A percentile compares a stretch with the other conserved stretches of the same genome.
phyloP scores from a whole-genome alignment of 2,797 vertebrate genomes.

The Centropyge bicolor region DNA sequence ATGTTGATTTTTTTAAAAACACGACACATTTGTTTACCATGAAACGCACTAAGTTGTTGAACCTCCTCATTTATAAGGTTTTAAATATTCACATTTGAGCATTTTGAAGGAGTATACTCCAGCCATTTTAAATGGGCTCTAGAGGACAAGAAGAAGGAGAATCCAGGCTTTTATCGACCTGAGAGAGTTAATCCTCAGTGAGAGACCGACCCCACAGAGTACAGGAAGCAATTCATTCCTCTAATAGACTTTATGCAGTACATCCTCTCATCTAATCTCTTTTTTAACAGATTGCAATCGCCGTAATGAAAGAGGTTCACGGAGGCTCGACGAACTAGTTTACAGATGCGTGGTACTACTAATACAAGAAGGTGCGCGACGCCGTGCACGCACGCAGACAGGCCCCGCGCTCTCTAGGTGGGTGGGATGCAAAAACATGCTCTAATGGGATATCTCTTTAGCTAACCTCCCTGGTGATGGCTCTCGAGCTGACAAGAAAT shows the following conservation, averaged over 20 bases:
- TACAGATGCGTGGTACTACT: constrained; percentile 47
- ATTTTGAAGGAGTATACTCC: constrained; percentile 2
- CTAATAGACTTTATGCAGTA: constrained; percentile 70
- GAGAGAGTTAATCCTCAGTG: constrained; percentile 62
- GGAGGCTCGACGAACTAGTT: constrained; percentile 53
- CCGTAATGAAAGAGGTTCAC: constrained; percentile 68
- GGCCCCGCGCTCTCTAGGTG: not conserved
- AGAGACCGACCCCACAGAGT: constrained; percentile 55
- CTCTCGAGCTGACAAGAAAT: constrained; percentile 68
- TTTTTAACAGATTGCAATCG: constrained; percentile 79
- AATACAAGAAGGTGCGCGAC: not conserved
- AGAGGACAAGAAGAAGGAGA: constrained; percentile 31
- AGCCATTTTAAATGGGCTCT: constrained; percentile 27
- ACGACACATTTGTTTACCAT: not conserved
- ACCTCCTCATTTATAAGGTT: not conserved
- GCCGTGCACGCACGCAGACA: constrained; percentile 6
- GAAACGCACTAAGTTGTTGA: not conserved
- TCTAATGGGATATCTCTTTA: constrained; percentile 62
- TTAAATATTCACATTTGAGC: constrained; percentile 7
- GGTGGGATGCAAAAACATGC: constrained; percentile 38
- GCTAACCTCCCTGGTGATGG: constrained; percentile 60
- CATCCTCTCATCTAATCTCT: constrained; percentile 78
- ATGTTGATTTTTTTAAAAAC: not conserved
- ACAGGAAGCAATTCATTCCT: constrained; percentile 77
- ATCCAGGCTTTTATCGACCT: constrained; percentile 56